Evolutionary conservation across 2,113 vertebrate species (phyloP), one percentile per base, ranked within the genome.

Genomic region (Rhombomys opimus): DNA sequence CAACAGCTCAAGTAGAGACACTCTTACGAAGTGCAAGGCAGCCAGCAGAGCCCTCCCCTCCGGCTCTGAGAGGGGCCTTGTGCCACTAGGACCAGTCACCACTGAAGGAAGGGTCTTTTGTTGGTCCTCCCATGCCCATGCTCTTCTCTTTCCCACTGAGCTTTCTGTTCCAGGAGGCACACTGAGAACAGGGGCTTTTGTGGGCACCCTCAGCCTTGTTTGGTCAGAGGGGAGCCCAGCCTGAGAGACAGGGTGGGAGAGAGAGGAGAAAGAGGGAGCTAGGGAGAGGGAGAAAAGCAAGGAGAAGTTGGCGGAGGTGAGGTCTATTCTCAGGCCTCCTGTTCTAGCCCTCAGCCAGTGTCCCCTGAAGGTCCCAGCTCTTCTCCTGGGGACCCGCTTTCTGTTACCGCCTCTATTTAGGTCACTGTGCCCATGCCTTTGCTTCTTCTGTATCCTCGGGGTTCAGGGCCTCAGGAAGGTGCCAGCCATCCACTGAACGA

Each of bases 71-170:
- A 90, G 35, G 25, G 20, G 82, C 59, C n/a, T 27, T 32, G 61
- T 50, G 32, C 35, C 12, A 0, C 52, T 9, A 80, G 20, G 17
- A 15, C 4, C 14, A 12, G 5, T 88, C 41, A 25, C 17, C 4
- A 10, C 0, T 17, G 81, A 70, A 73, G 85, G 41, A 54, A 4
- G 22, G 25, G 35, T 20, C 61, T 35, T 38, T 9, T 5, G 1
- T 7, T 30, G 7, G 11, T 41, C 54, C 25, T 3, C 12, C 0
- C 32, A 32, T 5, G 2, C 2, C 0, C 25, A 25, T 3, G 2
- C n/a, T n/a, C n/a, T 25, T 1, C n/a, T 73, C 54, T 38, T 65
- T 35, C 30, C 27, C 12, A 6, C 10, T 67, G 52, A 30, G 65
- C 32, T 61, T 41, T 41, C 35, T n/a, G 67, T 35, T 23, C 87